A percentile compares a stretch with the other conserved stretches of the same genome.
phyloP scores from a whole-genome alignment of 2,888 invertebrate species.

The Sphecodes monilicornis region DNA sequence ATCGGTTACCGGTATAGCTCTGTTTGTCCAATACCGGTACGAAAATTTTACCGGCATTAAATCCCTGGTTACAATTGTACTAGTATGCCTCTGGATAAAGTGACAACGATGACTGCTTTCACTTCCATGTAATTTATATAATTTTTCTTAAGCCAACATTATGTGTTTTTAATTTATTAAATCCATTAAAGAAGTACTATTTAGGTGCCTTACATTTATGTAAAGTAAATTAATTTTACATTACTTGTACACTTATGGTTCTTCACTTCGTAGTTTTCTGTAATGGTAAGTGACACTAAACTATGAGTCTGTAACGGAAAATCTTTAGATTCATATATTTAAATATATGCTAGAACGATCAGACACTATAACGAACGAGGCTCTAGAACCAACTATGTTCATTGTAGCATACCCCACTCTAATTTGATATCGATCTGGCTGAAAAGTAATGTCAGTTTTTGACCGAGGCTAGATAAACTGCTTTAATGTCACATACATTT shows the following conservation, averaged over 20 bases:
- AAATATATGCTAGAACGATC: background rate
- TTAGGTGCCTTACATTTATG: background rate
- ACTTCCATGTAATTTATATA: too few species aligned
- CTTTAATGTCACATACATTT: background rate
- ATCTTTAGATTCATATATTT: background rate
- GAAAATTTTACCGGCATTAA: too few species aligned
- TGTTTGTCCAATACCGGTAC: too few species aligned
- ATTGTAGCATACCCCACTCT: background rate
- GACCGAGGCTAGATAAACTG: background rate
- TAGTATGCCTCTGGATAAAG: too few species aligned
- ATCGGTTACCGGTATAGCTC: too few species aligned
- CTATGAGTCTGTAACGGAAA: background rate
- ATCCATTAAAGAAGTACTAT: background rate
- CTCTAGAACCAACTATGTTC: background rate
- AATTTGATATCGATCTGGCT: constrained; percentile 1
- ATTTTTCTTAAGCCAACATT: too few species aligned
- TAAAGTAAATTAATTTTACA: background rate
- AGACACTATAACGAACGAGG: background rate
- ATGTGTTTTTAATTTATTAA: too few species aligned
- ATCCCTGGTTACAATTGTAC: too few species aligned
- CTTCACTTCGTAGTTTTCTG: background rate
- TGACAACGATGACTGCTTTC: too few species aligned
- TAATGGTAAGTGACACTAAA: background rate
- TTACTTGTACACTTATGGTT: background rate
- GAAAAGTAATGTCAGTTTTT: background rate